A percentile compares a stretch with the other conserved stretches of the same genome.
Conservation (phyloP, 37 sponge, comb jelly and placozoan species). For the Axinella damicornis region DNA sequence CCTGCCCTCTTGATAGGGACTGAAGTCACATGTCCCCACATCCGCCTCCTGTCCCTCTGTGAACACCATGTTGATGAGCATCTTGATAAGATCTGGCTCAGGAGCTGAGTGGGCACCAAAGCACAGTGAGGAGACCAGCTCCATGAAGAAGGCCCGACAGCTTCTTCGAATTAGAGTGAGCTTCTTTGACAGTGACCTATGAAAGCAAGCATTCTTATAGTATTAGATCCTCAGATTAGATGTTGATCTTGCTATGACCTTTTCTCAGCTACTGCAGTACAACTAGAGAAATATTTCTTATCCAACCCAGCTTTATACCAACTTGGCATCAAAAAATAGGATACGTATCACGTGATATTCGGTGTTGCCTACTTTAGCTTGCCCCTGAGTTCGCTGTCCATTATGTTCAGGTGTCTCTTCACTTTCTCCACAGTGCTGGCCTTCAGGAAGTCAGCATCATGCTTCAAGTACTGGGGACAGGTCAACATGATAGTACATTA, state of each 20-base stretch:
- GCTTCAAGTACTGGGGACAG: slow-evolving; percentile 15
- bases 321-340: no score
- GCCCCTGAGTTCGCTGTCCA: slow-evolving; percentile 10
- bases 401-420: slow-evolving; percentile 2
- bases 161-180: slow-evolving; percentile 2
- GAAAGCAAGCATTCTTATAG: neutral
- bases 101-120: slow-evolving; percentile 68
- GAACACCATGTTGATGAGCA: slow-evolving; percentile 60
- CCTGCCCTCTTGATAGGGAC: slow-evolving; percentile 26
- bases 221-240: neutral
- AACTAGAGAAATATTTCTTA: no score
- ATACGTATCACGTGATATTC: neutral
- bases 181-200: no score
- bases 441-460: slow-evolving; percentile 24
- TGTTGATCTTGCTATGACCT: neutral
- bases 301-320: no score
- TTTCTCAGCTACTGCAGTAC: neutral
- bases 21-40: slow-evolving; percentile 47
- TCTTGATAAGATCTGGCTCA: slow-evolving; percentile 54
- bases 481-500: no score
- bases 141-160: slow-evolving; percentile 64
- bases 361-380: neutral
- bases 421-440: slow-evolving; percentile 5
- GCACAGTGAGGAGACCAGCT: slow-evolving; percentile 70
- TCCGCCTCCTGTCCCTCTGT: slow-evolving; percentile 9